Conservation (phyloP, 2,113 vertebrate genomes). For the Megaceryle torquata region DNA sequence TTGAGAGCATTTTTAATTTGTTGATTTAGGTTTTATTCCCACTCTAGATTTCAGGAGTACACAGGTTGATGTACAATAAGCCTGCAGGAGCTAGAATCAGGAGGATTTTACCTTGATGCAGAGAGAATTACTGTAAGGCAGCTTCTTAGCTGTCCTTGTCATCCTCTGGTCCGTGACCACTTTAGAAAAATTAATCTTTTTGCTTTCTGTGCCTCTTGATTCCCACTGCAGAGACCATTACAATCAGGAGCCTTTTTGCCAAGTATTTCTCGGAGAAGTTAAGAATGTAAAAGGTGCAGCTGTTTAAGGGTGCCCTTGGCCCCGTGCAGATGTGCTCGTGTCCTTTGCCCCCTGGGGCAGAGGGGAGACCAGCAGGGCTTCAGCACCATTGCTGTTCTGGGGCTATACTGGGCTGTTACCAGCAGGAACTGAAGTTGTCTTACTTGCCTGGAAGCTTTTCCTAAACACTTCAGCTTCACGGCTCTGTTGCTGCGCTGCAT, state of each 20-base stretch:
- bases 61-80: background rate
- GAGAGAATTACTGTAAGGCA: background rate
- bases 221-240: background rate
- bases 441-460: background rate
- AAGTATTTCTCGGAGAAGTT: background rate
- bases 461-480: background rate
- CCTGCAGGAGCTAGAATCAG: background rate
- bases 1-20: background rate
- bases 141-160: background rate
- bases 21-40: background rate
- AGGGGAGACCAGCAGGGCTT: background rate
- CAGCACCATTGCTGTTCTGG: fast-evolving
- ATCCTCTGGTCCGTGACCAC: fast-evolving
- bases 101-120: background rate
- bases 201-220: background rate
- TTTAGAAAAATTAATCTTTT: background rate
- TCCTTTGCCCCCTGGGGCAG: background rate
- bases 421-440: background rate
- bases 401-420: background rate
- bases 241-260: background rate
- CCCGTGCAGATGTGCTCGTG: background rate
- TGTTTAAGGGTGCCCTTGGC: fast-evolving
- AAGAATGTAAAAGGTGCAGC: background rate
- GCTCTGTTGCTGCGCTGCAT: fast-evolving
- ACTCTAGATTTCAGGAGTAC: background rate